phyloP scores from a whole-genome alignment of 2,888 invertebrate genomes.

The Drosophila merina region DNA sequence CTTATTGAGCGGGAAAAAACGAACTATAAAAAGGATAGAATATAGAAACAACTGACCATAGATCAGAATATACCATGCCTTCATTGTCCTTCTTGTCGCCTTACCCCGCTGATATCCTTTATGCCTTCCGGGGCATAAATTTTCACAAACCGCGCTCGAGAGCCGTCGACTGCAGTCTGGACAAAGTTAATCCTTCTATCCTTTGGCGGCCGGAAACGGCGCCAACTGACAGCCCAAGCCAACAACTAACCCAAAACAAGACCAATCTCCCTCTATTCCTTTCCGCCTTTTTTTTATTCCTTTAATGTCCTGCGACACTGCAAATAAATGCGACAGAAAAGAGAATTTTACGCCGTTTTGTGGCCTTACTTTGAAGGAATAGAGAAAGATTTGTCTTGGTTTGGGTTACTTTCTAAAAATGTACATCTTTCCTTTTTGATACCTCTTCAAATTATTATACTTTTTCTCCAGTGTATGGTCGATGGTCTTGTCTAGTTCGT shows the following conservation, averaged over 20 bases:
- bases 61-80: conserved; percentile 49
- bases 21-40: conserved; percentile 11
- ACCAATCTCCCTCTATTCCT: conserved; percentile 23
- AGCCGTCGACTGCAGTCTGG: conserved; percentile 42
- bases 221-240: conserved; percentile 58
- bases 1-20: conserved; percentile 29
- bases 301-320: neutral
- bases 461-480: neutral
- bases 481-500: conserved; percentile 42
- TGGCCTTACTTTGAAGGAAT: no score
- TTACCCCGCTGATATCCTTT: conserved; percentile 61
- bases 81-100: conserved; percentile 24
- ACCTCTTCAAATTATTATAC: neutral
- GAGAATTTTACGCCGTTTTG: no score
- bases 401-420: no score
- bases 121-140: conserved; percentile 69
- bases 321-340: neutral
- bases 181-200: conserved; percentile 56
- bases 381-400: no score
- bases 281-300: conserved; percentile 12
- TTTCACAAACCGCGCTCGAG: conserved; percentile 51
- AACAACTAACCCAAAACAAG: conserved; percentile 56
- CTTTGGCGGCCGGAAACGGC: conserved; percentile 60
- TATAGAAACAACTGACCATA: conserved; percentile 46
- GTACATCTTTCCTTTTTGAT: neutral